These are phyloP conservation scores for Oreochromis spilurus DNA, from an alignment of 2,113 vertebrate genomes.

Conservation along the genomic window DNA sequence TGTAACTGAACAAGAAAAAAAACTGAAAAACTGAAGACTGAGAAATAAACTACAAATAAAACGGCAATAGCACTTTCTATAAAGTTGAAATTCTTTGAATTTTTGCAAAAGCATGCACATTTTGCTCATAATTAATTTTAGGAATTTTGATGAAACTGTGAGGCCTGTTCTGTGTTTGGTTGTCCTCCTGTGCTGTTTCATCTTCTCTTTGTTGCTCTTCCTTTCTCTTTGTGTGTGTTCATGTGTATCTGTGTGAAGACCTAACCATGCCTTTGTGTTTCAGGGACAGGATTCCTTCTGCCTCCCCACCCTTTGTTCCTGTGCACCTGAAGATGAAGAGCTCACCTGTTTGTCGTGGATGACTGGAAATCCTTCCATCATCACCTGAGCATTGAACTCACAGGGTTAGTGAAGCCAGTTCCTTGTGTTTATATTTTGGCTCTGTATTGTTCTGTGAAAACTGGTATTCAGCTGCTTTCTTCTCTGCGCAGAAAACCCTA, in stretches of 20 bases:
- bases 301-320: not conserved
- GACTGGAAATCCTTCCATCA: not conserved
- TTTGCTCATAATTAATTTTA: not conserved
- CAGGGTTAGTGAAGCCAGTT: not conserved
- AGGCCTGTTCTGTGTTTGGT: not conserved
- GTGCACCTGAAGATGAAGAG: not conserved
- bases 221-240: fast-evolving
- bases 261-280: not conserved
- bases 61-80: not conserved
- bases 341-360: not conserved
- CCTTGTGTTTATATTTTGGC: not conserved
- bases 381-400: not conserved
- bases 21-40: not conserved
- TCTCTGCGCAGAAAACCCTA: not conserved
- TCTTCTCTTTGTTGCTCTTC: not conserved
- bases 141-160: not conserved
- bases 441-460: not conserved
- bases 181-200: not conserved
- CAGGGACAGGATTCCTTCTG: not conserved
- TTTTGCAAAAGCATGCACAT: not conserved
- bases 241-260: not conserved
- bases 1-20: not conserved
- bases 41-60: not conserved
- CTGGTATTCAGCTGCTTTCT: not conserved
- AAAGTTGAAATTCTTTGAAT: not conserved